phyloP scores from a whole-genome alignment of 2,888 invertebrate species.

The Gonocerus acuteangulatus region DNA sequence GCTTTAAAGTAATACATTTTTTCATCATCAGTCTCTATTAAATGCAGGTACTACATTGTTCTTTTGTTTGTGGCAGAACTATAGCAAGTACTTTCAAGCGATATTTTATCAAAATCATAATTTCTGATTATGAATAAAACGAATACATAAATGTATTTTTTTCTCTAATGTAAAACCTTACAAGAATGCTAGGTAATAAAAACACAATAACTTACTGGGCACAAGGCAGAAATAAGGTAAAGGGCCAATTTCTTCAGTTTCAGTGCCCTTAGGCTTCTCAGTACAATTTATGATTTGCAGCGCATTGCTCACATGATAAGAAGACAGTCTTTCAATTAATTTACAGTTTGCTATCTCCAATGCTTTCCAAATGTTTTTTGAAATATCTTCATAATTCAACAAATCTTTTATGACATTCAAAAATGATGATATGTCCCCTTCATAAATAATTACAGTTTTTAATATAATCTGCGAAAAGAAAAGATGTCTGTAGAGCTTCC shows the following conservation, averaged over 20 bases:
- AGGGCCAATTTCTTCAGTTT: conserved; percentile 16
- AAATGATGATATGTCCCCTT: conserved; percentile 9
- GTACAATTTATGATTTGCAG: conserved; percentile 24
- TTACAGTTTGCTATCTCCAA: conserved; percentile 24
- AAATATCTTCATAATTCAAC: conserved; percentile 29
- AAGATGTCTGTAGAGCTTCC: no score
- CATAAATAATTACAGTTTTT: conserved; percentile 18
- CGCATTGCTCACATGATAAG: conserved; percentile 11
- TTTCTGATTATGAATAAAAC: no score
- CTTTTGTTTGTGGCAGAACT: no score
- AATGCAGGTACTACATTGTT: no score
- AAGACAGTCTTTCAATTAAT: background rate
- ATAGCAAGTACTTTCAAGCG: no score
- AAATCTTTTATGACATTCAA: conserved; percentile 20
- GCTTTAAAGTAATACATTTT: no score
- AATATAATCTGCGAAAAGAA: conserved; percentile 24
- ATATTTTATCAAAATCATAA: no score
- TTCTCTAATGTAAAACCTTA: no score
- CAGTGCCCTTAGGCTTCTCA: conserved; percentile 24
- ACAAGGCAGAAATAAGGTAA: conserved; percentile 12
- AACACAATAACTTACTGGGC: no score
- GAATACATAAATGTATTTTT: no score
- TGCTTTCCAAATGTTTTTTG: conserved; percentile 32
- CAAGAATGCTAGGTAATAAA: no score
- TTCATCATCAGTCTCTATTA: no score